A percentile compares a stretch with the other conserved stretches of the same genome.
Conservation (phyloP, 2,797 vertebrate genomes). For the Danio jaintianensis region DNA sequence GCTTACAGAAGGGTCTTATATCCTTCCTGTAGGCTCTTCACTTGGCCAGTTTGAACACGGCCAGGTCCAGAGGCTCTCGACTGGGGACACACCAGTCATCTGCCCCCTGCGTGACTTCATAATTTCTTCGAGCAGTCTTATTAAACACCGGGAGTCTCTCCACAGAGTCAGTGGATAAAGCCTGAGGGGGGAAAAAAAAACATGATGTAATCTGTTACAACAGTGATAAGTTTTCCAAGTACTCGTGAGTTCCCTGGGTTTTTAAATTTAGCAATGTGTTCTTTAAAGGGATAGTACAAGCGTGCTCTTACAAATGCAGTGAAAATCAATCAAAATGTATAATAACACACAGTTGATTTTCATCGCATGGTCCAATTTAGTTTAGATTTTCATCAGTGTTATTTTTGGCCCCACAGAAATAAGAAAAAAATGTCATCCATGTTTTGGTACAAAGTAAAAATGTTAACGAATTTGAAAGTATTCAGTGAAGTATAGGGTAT, state of each 20-base stretch:
- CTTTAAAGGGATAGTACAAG: too few species aligned
- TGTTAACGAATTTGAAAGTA: not conserved
- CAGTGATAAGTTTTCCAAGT: not conserved
- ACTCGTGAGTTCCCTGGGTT: not conserved
- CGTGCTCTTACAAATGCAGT: too few species aligned
- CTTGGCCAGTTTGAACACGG: slow-evolving; percentile 81
- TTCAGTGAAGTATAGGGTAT: not conserved
- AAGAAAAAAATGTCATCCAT: too few species aligned
- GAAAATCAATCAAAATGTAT: too few species aligned
- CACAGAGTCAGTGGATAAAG: slow-evolving; percentile 93
- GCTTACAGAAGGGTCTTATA: slow-evolving; percentile 1
- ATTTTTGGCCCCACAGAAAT: too few species aligned
- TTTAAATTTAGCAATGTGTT: not conserved
- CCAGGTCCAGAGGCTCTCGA: slow-evolving; percentile 90
- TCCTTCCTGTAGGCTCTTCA: slow-evolving; percentile 62
- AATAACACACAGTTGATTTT: not conserved
- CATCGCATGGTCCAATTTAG: not conserved
- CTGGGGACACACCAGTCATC: slow-evolving; percentile 96
- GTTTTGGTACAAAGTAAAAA: not conserved
- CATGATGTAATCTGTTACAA: slow-evolving; percentile 23
- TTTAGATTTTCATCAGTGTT: too few species aligned
- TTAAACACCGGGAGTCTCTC: slow-evolving; percentile 95
- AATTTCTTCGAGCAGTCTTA: slow-evolving; percentile 93
- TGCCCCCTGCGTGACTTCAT: slow-evolving; percentile 88
- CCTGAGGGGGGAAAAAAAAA: slow-evolving; percentile 72